phyloP scores from a whole-genome alignment of 2,113 vertebrate species.

The Malurus alboscapulatus region DNA sequence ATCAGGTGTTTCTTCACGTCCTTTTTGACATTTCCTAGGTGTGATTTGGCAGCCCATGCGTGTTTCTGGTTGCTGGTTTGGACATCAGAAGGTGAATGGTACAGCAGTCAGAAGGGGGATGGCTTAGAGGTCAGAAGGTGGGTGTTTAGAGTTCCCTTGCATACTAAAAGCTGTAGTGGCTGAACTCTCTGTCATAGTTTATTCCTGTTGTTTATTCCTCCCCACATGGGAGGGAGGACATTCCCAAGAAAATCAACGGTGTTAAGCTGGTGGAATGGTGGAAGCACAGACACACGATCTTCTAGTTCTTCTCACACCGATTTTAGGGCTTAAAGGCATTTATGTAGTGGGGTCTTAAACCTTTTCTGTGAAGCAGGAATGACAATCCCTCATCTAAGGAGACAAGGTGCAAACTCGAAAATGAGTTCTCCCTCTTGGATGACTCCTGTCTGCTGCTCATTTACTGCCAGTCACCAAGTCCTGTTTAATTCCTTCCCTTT shows the following conservation, averaged over 20 bases:
- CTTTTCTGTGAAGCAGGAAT: neutral
- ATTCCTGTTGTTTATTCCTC: too few relatives aligned
- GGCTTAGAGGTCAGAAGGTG: too few relatives aligned
- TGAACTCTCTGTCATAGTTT: too few relatives aligned
- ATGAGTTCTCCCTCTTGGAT: neutral
- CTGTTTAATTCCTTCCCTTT: neutral
- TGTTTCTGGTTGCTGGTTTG: too few relatives aligned
- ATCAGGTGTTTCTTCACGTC: too few relatives aligned
- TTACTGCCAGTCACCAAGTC: neutral
- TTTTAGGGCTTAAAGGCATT: neutral
- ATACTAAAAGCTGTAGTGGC: too few relatives aligned
- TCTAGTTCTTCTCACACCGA: neutral
- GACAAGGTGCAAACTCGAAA: neutral
- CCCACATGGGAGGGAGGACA: neutral
- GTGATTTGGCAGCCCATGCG: too few relatives aligned
- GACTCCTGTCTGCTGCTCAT: neutral
- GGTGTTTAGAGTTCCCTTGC: too few relatives aligned
- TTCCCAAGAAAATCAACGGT: neutral
- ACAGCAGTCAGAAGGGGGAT: too few relatives aligned
- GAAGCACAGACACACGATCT: neutral
- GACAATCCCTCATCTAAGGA: neutral
- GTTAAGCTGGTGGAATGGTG: neutral
- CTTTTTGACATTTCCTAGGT: too few relatives aligned
- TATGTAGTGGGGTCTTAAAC: neutral
- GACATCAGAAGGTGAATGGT: too few relatives aligned